Base-by-base conservation (phyloP, 2,113 vertebrate species). In the Notothenia rossii region DNA sequence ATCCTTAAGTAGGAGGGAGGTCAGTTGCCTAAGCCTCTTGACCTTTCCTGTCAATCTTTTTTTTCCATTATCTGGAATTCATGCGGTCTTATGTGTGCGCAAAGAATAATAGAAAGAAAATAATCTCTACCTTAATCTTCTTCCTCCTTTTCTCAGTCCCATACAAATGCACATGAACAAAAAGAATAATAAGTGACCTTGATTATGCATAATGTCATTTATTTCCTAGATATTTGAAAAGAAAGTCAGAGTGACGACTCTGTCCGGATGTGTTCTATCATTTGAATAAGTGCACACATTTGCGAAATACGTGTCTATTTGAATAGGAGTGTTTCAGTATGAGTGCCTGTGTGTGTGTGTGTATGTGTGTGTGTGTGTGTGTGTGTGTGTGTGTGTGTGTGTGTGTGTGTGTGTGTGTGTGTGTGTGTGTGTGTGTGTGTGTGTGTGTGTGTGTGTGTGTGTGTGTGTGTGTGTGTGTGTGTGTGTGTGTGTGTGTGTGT, bases 331-430 rank as follows among this genome's bases (percentile, higher is more conserved):
- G 46, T 53, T n/a, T 18, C 7, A 10, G 51, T 53, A 18, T 29
- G 36, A 62, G 60, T 43, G 59, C 3, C 9, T 46, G 5, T 43
- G 53, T 4, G 18, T n/a, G 55, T 60, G 60, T 69, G 1, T 62
- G 25, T 45, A 46, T 43, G 64, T 11, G 18, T 62, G 50, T 76
- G 85, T n/a, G n/a, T n/a, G n/a, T n/a, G n/a, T 46, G 5, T 43
- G 53, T 4, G 18, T n/a, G 55, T 60, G 60, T 69, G 1, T 62
- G 25, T 45, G n/a, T 46, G 5, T 43, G 53, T 4, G 18, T n/a
- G 55, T 60, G 60, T 69, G 1, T 62, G 25, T 45, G n/a, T 46
- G 5, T 43, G 53, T 4, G 18, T n/a, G 55, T 60, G 60, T 69
- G 1, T 62, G 25, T 45, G n/a, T n/a, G n/a, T n/a, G n/a, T n/a